A percentile compares a stretch with the other conserved stretches of the same genome.
These are phyloP conservation scores for Empidonax alnorum DNA, from an alignment of 2,113 vertebrate species.

Conservation along the genomic window DNA sequence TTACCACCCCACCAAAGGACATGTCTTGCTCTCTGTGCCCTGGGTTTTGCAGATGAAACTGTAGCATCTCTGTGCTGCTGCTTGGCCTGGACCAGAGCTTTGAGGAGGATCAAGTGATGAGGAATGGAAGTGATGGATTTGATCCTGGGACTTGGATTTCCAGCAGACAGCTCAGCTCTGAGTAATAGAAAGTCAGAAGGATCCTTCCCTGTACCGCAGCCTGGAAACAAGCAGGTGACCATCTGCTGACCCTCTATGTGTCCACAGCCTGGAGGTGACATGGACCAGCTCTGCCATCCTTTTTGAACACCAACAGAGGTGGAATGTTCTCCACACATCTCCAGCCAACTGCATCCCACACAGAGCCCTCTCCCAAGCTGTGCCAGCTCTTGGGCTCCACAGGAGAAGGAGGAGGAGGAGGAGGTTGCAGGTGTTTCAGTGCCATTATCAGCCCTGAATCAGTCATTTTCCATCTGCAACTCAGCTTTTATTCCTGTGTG, in stretches of 20 bases:
- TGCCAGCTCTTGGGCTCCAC: not conserved
- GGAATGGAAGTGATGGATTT: too few relatives aligned
- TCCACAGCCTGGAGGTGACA: not conserved
- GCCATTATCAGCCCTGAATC: not conserved
- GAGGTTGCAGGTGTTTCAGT: not conserved
- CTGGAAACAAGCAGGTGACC: not conserved
- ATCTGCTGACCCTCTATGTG: not conserved
- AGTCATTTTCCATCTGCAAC: not conserved
- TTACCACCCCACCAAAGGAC: not conserved
- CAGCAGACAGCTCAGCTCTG: not conserved
- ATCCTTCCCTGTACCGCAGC: not conserved
- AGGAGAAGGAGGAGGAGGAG: not conserved
- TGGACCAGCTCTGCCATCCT: not conserved
- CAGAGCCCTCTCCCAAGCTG: not conserved
- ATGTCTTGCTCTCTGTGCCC: not conserved
- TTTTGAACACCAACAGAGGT: not conserved
- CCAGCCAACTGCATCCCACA: not conserved
- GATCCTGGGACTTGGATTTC: not conserved
- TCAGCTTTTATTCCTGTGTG: not conserved
- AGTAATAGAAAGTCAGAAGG: not conserved
- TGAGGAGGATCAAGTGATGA: not conserved
- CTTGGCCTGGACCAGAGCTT: not conserved
- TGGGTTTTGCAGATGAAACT: not conserved
- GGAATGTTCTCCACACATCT: not conserved
- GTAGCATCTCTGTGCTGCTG: not conserved